Percentiles rank a stretch among this genome's conserved stretches.
phyloP scores from a whole-genome alignment of 2,797 vertebrate genomes.

The Hemitrygon akajei region DNA sequence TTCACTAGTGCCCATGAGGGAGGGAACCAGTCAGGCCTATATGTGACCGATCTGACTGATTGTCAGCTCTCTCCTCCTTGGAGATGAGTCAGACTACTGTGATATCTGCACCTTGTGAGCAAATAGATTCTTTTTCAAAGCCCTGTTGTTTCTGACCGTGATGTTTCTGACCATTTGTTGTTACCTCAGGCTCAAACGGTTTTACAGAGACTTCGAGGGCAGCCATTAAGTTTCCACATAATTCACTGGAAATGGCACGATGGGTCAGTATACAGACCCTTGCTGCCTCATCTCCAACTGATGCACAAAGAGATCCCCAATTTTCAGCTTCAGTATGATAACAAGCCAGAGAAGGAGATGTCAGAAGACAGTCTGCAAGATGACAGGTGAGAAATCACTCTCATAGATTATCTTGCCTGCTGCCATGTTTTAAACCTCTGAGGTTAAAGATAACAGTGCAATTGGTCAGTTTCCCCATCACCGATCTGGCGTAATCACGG shows the following conservation, averaged over 20 bases:
- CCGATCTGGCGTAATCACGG: not conserved
- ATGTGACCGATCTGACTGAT: no score
- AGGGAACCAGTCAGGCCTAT: no score
- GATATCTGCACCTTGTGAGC: no score
- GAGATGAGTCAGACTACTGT: no score
- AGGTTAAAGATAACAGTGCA: not conserved
- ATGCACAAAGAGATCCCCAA: slow-evolving; percentile 62
- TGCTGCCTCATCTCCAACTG: slow-evolving; percentile 60
- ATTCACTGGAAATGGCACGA: slow-evolving; percentile 59
- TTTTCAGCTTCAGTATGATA: slow-evolving; percentile 51
- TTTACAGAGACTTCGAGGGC: slow-evolving; percentile 60
- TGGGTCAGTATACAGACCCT: slow-evolving; percentile 55
- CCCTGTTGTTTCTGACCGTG: not conserved
- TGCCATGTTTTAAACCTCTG: not conserved
- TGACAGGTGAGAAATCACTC: slow-evolving; percentile 54
- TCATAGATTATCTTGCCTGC: not conserved
- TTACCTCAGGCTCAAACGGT: slow-evolving; percentile 56
- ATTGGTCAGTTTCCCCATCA: not conserved
- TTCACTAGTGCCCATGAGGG: no score
- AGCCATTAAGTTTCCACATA: slow-evolving; percentile 56
- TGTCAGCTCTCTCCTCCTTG: no score
- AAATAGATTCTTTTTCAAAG: not conserved
- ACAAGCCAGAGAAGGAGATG: not conserved
- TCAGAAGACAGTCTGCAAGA: slow-evolving; percentile 57
- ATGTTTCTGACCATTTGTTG: not conserved